phyloP scores from a whole-genome alignment of 1,140 invertebrate species.

The Acromyrmex charruanus region DNA sequence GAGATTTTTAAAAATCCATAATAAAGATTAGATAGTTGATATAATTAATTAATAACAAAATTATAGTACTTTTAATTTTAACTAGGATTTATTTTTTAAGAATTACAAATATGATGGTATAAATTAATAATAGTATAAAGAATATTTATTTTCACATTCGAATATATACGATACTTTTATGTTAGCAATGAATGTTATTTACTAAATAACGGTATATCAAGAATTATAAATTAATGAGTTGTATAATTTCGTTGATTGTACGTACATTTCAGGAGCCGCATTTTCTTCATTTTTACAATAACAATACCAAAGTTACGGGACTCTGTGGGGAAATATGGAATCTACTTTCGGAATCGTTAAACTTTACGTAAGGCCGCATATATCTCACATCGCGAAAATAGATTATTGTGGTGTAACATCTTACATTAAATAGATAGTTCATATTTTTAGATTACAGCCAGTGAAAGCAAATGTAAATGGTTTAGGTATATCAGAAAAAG shows the following conservation, averaged over 20 bases:
- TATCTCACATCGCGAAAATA: not conserved
- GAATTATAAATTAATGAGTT: too few species aligned
- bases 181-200: too few species aligned
- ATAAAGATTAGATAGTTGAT: not conserved
- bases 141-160: not conserved
- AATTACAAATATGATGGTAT: not conserved
- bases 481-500: conserved; percentile 37
- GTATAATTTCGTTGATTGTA: not conserved
- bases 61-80: not conserved
- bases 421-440: conserved; percentile 55
- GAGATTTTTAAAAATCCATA: not conserved
- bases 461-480: not conserved
- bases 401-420: conserved; percentile 10
- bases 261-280: conserved; percentile 13
- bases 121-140: not conserved
- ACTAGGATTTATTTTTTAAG: not conserved
- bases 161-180: too few species aligned
- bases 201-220: too few species aligned
- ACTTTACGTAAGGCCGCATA: conserved; percentile 35
- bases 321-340: conserved; percentile 62
- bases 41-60: not conserved
- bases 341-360: conserved; percentile 38
- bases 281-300: conserved; percentile 57
- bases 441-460: conserved; percentile 67
- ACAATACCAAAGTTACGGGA: conserved; percentile 60